A percentile compares a stretch with the other conserved stretches of the same genome.
phyloP scores from a whole-genome alignment of 2,113 vertebrate genomes.

The Alaudala cheleensis region DNA sequence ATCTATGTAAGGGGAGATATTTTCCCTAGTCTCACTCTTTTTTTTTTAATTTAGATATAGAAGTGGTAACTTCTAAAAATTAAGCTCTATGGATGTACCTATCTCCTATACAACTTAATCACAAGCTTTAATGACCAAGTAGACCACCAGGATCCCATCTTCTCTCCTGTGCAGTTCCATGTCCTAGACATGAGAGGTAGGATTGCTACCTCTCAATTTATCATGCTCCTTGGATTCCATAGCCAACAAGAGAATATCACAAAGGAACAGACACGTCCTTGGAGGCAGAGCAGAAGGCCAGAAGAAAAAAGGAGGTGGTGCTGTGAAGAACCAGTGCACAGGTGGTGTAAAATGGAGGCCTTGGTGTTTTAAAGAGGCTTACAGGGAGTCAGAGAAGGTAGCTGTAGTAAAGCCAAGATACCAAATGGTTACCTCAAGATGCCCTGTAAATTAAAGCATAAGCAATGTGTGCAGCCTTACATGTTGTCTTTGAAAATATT shows the following conservation, averaged over 20 bases:
- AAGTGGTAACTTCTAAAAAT: neutral
- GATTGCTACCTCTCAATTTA: neutral
- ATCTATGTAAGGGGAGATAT: rapidly evolving
- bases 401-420: neutral
- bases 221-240: neutral
- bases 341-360: neutral
- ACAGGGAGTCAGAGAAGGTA: neutral
- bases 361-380: neutral
- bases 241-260: neutral
- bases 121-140: neutral
- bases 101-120: neutral
- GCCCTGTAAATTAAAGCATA: neutral
- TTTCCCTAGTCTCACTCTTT: neutral
- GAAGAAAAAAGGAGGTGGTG: neutral
- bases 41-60: neutral
- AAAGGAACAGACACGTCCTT: neutral
- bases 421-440: neutral
- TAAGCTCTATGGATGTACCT: neutral
- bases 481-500: neutral
- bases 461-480: rapidly evolving
- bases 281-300: neutral
- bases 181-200: neutral
- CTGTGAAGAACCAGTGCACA: neutral
- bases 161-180: neutral
- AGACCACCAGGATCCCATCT: neutral